phyloP scores from a whole-genome alignment of 2,797 vertebrate species.

The Macrochelys suwanniensis region DNA sequence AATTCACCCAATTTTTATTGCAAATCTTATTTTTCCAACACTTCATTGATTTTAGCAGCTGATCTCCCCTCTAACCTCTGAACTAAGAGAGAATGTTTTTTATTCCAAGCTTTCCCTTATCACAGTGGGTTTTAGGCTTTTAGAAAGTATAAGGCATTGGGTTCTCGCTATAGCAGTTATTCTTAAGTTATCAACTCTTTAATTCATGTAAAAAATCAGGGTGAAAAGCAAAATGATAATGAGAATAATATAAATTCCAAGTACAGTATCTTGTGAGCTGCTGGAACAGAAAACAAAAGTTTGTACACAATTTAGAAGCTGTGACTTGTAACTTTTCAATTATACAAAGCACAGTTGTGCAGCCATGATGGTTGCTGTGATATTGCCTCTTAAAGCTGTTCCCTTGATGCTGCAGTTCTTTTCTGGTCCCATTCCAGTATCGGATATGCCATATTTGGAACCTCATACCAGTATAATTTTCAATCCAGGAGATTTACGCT shows the following conservation, averaged over 20 bases:
- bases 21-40: not conserved
- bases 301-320: not conserved
- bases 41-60: not conserved
- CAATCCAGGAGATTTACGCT: not conserved
- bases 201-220: not conserved
- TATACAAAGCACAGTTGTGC: not conserved
- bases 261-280: not conserved
- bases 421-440: not conserved
- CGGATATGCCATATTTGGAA: not conserved
- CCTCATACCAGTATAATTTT: not conserved
- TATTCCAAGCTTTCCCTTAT: not conserved
- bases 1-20: not conserved
- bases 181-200: not conserved
- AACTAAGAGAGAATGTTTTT: not conserved
- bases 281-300: not conserved
- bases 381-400: not conserved
- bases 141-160: not conserved
- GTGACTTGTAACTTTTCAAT: not conserved
- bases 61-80: not conserved
- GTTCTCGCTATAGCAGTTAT: not conserved
- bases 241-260: not conserved
- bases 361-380: rapidly evolving
- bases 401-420: not conserved
- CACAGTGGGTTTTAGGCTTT: not conserved
- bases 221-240: not conserved